phyloP scores from a whole-genome alignment of 2,797 vertebrate genomes.

The Discoglossus pictus region DNA sequence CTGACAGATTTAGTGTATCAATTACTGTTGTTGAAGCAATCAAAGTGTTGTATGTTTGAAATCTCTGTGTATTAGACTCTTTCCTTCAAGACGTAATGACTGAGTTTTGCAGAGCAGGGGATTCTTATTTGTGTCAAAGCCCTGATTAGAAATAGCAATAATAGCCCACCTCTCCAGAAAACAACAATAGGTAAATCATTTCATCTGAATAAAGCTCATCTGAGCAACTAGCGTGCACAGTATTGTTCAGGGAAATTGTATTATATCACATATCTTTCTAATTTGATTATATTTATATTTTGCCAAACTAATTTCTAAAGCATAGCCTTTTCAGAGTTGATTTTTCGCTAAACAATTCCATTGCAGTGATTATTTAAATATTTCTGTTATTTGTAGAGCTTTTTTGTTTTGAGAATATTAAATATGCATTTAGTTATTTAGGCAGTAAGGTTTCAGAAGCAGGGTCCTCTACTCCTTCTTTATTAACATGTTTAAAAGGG shows the following conservation, averaged over 20 bases:
- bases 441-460: too few relatives aligned
- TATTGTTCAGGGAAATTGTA: neutral
- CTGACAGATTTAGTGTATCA: constrained; percentile 44
- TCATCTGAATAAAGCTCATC: neutral
- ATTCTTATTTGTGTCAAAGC: constrained; percentile 34
- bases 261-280: neutral
- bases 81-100: constrained; percentile 32
- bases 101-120: constrained; percentile 11
- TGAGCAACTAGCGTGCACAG: neutral
- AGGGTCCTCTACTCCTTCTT: too few relatives aligned
- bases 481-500: too few relatives aligned
- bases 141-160: constrained; percentile 36
- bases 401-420: too few relatives aligned
- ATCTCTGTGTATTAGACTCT: constrained; percentile 27
- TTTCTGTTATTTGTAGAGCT: too few relatives aligned
- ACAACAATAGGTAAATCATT: constrained; percentile 8
- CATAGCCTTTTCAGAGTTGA: too few relatives aligned
- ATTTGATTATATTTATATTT: neutral
- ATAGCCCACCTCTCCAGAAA: neutral
- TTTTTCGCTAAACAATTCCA: too few relatives aligned
- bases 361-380: too few relatives aligned
- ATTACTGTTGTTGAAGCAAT: constrained; percentile 48
- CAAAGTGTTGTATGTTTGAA: constrained; percentile 38
- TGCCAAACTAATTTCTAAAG: too few relatives aligned
- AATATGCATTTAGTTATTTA: too few relatives aligned